Evolutionary conservation across 2,888 invertebrate genomes (phyloP), one percentile per base, ranked within the genome.

Genomic region (Tridacna gigas): DNA sequence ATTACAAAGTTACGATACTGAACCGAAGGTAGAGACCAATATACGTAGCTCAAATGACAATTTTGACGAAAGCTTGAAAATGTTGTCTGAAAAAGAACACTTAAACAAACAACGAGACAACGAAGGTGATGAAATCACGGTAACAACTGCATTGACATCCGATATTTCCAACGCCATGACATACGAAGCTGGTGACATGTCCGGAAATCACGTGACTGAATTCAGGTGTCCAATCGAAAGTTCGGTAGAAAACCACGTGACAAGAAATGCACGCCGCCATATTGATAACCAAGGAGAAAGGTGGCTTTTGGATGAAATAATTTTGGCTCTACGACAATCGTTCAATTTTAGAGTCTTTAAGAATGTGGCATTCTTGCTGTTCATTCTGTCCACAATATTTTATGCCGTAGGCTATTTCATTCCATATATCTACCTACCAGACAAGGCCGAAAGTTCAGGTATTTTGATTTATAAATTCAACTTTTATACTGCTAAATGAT

Each of bases 321-420:
- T 47, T n/a, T 15, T 11, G 12, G 71, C 71, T 13, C 47, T 79
- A 15, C 73, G 63, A 20, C 20, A 65, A 47, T 71, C 79, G 0
- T 73, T 73, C 26, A 65, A 73, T 71, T 60, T 61, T 51, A 47
- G 60, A 1, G 63, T 79, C 13, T 80, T 86, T 18, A 77, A 66
- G 65, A 80, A 82, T 60, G 28, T 97, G 0, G 97, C 98, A 0
- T 99, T 99, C 94, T 95, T 98, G 80, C 95, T 99, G 45, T 96
- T 99, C 66, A 97, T 97, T 1, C 89, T 97, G 28, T 97, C 98
- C 88, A 99, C 99, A n/a, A 97, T 98, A 91, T 96, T 99, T 85
- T 98, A 98, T 0, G 97, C 99, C 97, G 96, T 98, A 95, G 94
- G 93, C 11, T 98, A 99, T 95, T 99, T 98, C 94, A 97, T 99